Conservation (phyloP, 2,888 invertebrate genomes). For the Sphaerophoria rueppellii region DNA sequence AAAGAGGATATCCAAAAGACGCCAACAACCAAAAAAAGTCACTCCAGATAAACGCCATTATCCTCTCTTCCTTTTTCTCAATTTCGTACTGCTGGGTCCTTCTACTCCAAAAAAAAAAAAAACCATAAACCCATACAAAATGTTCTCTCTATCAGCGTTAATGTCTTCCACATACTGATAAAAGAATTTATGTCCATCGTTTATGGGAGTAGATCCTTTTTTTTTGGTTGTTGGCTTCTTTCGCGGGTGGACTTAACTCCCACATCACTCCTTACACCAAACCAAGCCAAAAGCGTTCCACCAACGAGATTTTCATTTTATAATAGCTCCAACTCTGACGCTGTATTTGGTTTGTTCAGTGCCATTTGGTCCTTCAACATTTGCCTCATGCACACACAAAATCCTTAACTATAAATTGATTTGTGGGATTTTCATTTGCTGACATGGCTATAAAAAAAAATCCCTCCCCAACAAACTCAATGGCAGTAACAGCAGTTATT, state of each 20-base stretch:
- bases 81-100: not conserved
- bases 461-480: conserved; percentile 19
- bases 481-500: conserved; percentile 58
- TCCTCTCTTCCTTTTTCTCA: conserved; percentile 34
- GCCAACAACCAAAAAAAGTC: conserved; percentile 26
- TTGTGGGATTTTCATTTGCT: conserved; percentile 70
- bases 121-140: conserved; percentile 60
- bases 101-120: conserved; percentile 6
- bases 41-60: conserved; percentile 51
- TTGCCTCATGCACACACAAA: conserved; percentile 8
- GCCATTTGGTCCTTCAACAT: conserved; percentile 34
- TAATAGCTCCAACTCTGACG: conserved; percentile 25
- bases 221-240: not conserved
- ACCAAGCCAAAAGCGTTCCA: not conserved
- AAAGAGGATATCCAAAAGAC: conserved; percentile 29
- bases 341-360: too few relatives aligned
- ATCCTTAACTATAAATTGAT: conserved; percentile 65
- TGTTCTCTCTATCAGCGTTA: conserved; percentile 69
- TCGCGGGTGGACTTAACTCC: conserved; percentile 31
- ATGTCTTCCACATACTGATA: conserved; percentile 66
- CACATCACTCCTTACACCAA: not conserved
- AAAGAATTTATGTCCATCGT: conserved; percentile 63
- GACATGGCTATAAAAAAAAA: conserved; percentile 45
- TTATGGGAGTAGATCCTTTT: conserved; percentile 14
- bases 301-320: conserved; percentile 61